A percentile compares a stretch with the other conserved stretches of the same genome.
Conservation (phyloP, 2,797 vertebrate species). For the Chelidonichthys spinosus region DNA sequence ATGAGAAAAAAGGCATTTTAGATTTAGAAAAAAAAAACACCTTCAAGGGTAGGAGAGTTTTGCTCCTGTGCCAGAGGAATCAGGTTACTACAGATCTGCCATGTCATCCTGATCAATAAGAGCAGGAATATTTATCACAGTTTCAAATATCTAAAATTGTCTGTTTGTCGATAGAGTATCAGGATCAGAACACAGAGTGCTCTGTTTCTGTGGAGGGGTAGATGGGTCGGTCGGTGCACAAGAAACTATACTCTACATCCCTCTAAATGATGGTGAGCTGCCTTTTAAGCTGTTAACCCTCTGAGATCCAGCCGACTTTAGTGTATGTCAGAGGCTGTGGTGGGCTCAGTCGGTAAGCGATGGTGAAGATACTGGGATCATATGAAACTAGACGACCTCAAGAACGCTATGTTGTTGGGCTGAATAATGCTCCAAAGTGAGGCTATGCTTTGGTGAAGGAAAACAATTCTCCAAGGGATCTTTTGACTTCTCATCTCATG, state of each 20-base stretch:
- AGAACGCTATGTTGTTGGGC: no score
- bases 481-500: no score
- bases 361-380: no score
- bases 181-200: conserved; percentile 24
- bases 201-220: not conserved
- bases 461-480: no score
- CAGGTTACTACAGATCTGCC: conserved; percentile 30
- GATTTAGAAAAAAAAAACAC: no score
- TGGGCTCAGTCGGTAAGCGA: no score
- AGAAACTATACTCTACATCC: not conserved
- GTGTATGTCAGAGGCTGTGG: no score
- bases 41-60: not conserved
- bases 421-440: no score
- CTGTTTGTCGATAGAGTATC: conserved; percentile 4
- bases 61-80: conserved; percentile 14
- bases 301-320: no score
- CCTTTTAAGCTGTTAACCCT: not conserved
- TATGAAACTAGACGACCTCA: no score
- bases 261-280: not conserved
- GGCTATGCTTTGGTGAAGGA: no score
- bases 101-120: conserved; percentile 52
- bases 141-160: conserved; percentile 35
- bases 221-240: not conserved
- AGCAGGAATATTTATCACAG: conserved; percentile 25
- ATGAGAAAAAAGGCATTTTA: no score